Evolutionary conservation across 2,113 vertebrate species (phyloP).

Genomic region (Labeo rohita): DNA sequence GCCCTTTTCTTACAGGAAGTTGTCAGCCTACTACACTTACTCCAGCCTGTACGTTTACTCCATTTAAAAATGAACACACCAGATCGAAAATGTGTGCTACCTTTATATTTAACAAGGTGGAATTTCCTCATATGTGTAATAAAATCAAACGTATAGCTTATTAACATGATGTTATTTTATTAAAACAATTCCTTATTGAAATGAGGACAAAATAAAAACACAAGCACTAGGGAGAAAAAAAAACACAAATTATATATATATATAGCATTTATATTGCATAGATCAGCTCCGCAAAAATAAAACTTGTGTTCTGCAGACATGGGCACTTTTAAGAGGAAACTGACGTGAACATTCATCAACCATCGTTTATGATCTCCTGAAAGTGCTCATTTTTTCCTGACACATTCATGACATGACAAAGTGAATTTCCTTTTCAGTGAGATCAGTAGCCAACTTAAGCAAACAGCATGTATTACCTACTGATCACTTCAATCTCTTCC

Average conservation of each 20-base stretch:
- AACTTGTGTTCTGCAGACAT: conserved; percentile 59
- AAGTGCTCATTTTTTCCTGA: conserved; percentile 41
- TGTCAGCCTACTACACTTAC: conserved; percentile 2
- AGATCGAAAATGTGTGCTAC: not conserved
- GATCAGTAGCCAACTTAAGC: not conserved
- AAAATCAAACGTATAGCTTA: not conserved
- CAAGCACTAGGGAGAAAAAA: conserved; percentile 61
- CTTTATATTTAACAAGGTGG: not conserved
- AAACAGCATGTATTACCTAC: not conserved
- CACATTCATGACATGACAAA: conserved; percentile 19
- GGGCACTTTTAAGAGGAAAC: conserved; percentile 51
- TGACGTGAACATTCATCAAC: conserved; percentile 10
- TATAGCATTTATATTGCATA: conserved; percentile 76
- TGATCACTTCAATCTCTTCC: conserved; percentile 29
- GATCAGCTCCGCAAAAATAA: conserved; percentile 68
- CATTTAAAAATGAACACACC: not conserved
- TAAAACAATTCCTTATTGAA: conserved; percentile 72
- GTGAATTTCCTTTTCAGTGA: conserved; percentile 1
- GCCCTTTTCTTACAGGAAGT: conserved; percentile 51
- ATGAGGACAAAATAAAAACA: conserved; percentile 60
- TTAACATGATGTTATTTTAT: conserved; percentile 60
- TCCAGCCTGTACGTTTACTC: conserved; percentile 2
- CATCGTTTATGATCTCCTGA: conserved; percentile 18
- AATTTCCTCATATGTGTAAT: not conserved
- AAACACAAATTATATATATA: conserved; percentile 67